phyloP scores from a whole-genome alignment of 2,113 vertebrate genomes.

The Poeciliopsis retropinna region DNA sequence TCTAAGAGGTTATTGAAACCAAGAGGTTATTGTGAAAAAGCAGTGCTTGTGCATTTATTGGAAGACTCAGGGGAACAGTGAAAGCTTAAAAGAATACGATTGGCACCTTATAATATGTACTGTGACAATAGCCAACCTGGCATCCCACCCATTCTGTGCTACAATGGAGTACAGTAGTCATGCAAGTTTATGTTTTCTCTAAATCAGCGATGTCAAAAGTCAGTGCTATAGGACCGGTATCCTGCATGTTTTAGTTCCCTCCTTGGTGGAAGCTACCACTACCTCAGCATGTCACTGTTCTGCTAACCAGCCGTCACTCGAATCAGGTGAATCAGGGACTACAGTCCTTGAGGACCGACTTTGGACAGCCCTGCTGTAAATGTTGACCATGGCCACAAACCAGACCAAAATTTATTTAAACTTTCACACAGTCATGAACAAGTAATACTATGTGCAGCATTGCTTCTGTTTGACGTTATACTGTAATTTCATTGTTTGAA shows the following conservation, averaged over 20 bases:
- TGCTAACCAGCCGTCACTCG: no score
- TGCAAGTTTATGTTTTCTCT: constrained; percentile 15
- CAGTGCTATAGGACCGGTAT: no score
- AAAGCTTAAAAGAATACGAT: background rate
- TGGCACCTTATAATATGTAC: background rate
- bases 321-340: no score
- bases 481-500: constrained; percentile 22
- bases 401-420: constrained; percentile 12
- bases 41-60: background rate
- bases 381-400: constrained; percentile 27
- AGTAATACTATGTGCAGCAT: constrained; percentile 19
- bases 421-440: constrained; percentile 23
- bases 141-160: constrained; percentile 1
- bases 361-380: background rate
- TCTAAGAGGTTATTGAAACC: background rate
- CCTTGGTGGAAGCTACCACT: no score
- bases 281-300: no score
- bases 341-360: no score
- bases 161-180: constrained; percentile 21
- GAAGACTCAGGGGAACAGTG: background rate
- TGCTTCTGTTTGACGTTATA: constrained; percentile 46
- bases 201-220: background rate
- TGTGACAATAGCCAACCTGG: constrained; percentile 7
- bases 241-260: no score
- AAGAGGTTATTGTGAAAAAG: background rate